Evolutionary conservation across 2,888 invertebrate species (phyloP).

Genomic region (Stenodera caucasica): DNA sequence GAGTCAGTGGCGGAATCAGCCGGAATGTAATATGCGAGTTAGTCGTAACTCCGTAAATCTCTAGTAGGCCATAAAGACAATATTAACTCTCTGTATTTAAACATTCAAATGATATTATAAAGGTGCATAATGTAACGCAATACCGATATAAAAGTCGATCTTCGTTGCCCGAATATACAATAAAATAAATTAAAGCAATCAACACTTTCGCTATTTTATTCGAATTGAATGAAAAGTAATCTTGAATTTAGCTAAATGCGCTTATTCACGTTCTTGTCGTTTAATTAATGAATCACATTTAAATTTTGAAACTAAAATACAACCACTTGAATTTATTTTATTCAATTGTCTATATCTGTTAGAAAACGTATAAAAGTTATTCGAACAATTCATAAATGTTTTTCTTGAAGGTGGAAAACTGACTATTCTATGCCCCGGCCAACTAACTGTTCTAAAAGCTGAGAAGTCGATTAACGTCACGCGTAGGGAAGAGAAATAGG

Average conservation of each 20-base stretch:
- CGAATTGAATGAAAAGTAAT: slow-evolving; percentile 42
- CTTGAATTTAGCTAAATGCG: slow-evolving; percentile 40
- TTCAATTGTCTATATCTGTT: slow-evolving; percentile 25
- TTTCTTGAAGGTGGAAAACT: slow-evolving; percentile 28
- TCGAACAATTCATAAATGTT: slow-evolving; percentile 39
- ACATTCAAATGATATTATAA: slow-evolving; percentile 45
- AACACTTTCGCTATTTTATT: slow-evolving; percentile 44
- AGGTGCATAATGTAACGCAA: slow-evolving; percentile 43
- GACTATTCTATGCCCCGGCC: slow-evolving; percentile 41
- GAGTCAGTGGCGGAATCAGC: slow-evolving; percentile 38
- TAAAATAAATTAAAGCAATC: slow-evolving; percentile 42
- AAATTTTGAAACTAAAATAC: slow-evolving; percentile 39
- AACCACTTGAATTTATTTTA: slow-evolving; percentile 19
- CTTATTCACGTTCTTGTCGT: slow-evolving; percentile 45
- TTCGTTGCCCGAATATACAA: slow-evolving; percentile 35
- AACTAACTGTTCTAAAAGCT: slow-evolving; percentile 50
- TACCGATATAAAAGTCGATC: slow-evolving; percentile 40
- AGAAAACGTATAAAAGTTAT: slow-evolving; percentile 32
- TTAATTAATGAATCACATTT: slow-evolving; percentile 42
- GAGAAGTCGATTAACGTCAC: slow-evolving; percentile 57
- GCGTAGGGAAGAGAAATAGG: slow-evolving; percentile 55
- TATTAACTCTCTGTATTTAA: slow-evolving; percentile 49
- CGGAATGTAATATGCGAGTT: slow-evolving; percentile 54
- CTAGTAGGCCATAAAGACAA: slow-evolving; percentile 52
- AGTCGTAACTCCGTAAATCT: slow-evolving; percentile 52